Evolutionary conservation across 2,888 invertebrate genomes (phyloP).

Genomic region (Eupelmus urozonus): DNA sequence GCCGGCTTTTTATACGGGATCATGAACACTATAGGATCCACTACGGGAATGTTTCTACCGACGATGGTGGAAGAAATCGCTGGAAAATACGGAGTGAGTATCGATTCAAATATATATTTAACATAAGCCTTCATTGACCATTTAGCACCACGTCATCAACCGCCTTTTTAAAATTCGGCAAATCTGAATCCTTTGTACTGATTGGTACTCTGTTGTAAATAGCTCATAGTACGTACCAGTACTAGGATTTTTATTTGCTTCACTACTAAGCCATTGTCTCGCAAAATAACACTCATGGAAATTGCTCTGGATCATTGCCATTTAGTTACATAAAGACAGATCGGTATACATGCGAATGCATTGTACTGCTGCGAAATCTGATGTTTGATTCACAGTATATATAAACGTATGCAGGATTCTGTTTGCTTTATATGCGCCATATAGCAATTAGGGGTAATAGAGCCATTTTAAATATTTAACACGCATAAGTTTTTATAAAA

Average conservation of each 20-base stretch:
- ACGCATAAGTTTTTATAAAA: no score
- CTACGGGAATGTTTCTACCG: slow-evolving; percentile 86
- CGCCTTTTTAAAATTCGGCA: neutral
- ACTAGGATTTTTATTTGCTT: neutral
- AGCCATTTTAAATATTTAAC: no score
- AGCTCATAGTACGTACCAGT: neutral
- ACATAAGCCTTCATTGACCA: slow-evolving; percentile 1
- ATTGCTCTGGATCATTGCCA: no score
- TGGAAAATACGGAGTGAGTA: slow-evolving; percentile 70
- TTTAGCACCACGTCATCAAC: neutral
- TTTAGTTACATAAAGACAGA: no score
- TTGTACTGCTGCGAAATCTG: neutral
- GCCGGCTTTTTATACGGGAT: slow-evolving; percentile 86
- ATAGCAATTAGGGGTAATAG: no score
- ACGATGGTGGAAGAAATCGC: slow-evolving; percentile 83
- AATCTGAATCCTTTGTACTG: neutral
- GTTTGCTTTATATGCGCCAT: neutral
- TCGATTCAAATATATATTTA: no score
- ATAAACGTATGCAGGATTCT: neutral
- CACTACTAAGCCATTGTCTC: neutral
- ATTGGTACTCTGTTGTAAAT: slow-evolving; percentile 62
- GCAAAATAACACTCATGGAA: no score
- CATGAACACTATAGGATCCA: slow-evolving; percentile 85
- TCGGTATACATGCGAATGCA: neutral
- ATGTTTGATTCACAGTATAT: neutral